Percentiles rank a stretch among this genome's conserved stretches.
Evolutionary conservation across 1,140 invertebrate species (phyloP).

Genomic region (Cotesia glomerata): DNA sequence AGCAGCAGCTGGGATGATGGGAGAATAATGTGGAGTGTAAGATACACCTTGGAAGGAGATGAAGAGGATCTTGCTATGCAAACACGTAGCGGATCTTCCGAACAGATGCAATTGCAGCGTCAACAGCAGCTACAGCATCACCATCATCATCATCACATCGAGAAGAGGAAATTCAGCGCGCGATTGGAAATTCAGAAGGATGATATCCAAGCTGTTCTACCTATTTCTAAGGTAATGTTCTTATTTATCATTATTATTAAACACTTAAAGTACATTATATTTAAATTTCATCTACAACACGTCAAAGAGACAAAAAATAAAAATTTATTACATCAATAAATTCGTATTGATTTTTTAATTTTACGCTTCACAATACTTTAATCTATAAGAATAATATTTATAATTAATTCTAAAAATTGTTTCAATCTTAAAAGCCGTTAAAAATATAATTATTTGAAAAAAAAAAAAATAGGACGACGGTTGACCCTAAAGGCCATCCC

Average conservation of each 20-base stretch:
- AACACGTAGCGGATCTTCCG: slow-evolving; percentile 47
- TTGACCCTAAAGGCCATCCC: too few species aligned
- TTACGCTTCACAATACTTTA: too few species aligned
- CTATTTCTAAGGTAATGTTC: slow-evolving; percentile 86
- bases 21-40: slow-evolving; percentile 80
- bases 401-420: too few species aligned
- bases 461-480: too few species aligned
- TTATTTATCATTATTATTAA: background rate
- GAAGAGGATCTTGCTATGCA: slow-evolving; percentile 59
- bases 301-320: too few species aligned
- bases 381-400: too few species aligned
- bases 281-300: background rate
- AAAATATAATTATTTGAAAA: too few species aligned
- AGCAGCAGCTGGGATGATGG: slow-evolving; percentile 80
- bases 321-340: too few species aligned
- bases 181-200: slow-evolving; percentile 91
- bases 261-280: background rate
- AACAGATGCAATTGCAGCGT: slow-evolving; percentile 45
- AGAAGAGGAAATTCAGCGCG: slow-evolving; percentile 77
- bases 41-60: slow-evolving; percentile 72
- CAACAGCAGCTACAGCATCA: slow-evolving; percentile 59
- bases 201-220: slow-evolving; percentile 90
- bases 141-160: slow-evolving; percentile 62
- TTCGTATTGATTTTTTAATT: too few species aligned
- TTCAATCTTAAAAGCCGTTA: too few species aligned